phyloP scores from a whole-genome alignment of 2,888 invertebrate species.

The Mycogona germanica region DNA sequence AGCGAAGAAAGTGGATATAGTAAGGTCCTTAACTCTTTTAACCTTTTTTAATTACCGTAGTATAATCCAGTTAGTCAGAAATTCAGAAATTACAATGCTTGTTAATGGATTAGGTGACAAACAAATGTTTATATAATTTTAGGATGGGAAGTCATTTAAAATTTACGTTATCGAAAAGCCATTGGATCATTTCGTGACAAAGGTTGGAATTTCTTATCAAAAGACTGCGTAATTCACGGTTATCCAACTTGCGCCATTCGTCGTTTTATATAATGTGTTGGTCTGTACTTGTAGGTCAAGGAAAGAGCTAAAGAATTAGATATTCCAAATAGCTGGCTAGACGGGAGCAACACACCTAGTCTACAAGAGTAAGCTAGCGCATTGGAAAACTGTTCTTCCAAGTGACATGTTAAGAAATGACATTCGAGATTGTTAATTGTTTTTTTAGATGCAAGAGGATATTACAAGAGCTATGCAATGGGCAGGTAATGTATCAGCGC shows the following conservation, averaged over 20 bases:
- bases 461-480: not conserved
- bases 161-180: slow-evolving; percentile 11
- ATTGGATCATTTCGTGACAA: not conserved
- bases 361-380: not conserved
- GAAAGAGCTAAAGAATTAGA: not conserved
- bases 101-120: not conserved
- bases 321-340: slow-evolving; percentile 3
- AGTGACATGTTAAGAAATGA: not conserved
- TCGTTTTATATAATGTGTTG: no score
- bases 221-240: no score
- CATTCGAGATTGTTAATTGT: not conserved
- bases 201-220: not conserved
- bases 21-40: no score
- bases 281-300: no score
- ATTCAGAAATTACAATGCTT: not conserved
- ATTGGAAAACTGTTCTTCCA: not conserved
- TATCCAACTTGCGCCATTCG: no score
- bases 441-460: slow-evolving; percentile 9
- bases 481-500: slow-evolving; percentile 1
- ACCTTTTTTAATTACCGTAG: no score
- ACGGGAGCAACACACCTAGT: not conserved
- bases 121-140: not conserved
- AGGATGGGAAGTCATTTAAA: slow-evolving; percentile 10
- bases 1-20: slow-evolving; percentile 13
- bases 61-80: not conserved